Base-by-base conservation (phyloP, 2,113 vertebrate genomes). In the Melanerpes aurifrons region DNA sequence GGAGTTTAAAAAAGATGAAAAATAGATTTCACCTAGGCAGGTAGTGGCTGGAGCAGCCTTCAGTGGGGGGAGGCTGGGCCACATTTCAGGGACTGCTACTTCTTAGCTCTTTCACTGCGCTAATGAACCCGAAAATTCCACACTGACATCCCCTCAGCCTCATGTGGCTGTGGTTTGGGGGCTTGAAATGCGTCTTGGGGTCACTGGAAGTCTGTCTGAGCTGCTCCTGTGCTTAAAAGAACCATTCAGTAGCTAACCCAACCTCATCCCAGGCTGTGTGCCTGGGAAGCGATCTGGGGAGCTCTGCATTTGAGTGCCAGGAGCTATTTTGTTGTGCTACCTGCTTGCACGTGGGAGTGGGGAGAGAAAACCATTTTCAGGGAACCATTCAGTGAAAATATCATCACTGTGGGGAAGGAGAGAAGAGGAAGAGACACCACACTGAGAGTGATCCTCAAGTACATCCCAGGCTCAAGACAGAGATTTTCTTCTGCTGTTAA, bases 281-380 rank as follows among this genome's bases (percentile, higher is more conserved):
- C 26, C 0, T 4, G 15, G 20, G 81, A 31, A 48, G n/a, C 35
- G 7, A 32, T 7, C 77, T 28, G 1, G 40, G 12, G 40, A 43
- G 29, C 28, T 1, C 4, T 0, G 40, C 2, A 0, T 4, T 56
- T 40, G 5, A 4, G n/a, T 10, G 50, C 37, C 17, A 6, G 26
- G 26, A 50, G 47, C 28, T 7, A 0, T 22, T n/a, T 17, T 15
- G 50, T 43, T 10, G 6, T 6, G 54, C 32, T 68, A 14, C 37
- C 29, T 26, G 56, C n/a, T 45, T 22, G 10, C 8, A 7, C 1
- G 0, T 4, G 58, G 47, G 6, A 29, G 10, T 1, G 57, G 59
- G 2, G 48, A 50, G 53, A 53, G 13, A 15, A 69, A 66, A 48
- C 3, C 0, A 7, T 15, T 43, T 64, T 19, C 12, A 3, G 63